Percentiles rank a stretch among this genome's conserved stretches.
phyloP scores from a whole-genome alignment of 1,140 invertebrate genomes.

The Ladona fulva region DNA sequence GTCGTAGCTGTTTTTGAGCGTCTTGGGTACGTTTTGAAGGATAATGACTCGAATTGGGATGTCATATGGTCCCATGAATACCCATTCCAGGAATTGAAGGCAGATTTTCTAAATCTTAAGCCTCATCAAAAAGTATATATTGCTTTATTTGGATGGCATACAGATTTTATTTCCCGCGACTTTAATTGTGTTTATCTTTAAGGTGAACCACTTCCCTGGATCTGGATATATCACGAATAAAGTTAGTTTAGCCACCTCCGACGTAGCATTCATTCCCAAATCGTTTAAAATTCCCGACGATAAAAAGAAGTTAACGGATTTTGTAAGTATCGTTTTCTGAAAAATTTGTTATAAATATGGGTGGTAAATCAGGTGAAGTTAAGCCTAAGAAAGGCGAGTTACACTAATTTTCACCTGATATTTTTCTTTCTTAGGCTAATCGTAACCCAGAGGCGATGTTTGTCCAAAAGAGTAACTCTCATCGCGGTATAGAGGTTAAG shows the following conservation, averaged over 20 bases:
- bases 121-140: constrained; percentile 52
- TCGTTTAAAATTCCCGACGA: constrained; percentile 82
- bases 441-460: constrained; percentile 63
- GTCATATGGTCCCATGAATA: constrained; percentile 91
- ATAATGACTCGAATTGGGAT: constrained; percentile 62
- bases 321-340: constrained; percentile 39
- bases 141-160: not conserved
- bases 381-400: not conserved
- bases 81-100: constrained; percentile 60
- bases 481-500: constrained; percentile 77
- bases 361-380: not conserved
- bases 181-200: constrained; percentile 24
- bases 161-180: not conserved
- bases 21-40: constrained; percentile 57
- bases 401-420: not conserved
- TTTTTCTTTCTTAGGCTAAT: constrained; percentile 36
- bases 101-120: constrained; percentile 52
- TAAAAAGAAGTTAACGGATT: constrained; percentile 60
- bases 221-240: constrained; percentile 93
- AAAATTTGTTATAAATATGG: not conserved
- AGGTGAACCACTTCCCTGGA: constrained; percentile 91
- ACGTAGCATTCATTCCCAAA: constrained; percentile 65
- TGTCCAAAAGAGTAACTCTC: constrained; percentile 88
- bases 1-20: constrained; percentile 62
- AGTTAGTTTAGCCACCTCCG: constrained; percentile 74